These are phyloP conservation scores for Montipora sp. DNA, from an alignment of 64 coral and sea anemone species.

Conservation along the genomic window DNA sequence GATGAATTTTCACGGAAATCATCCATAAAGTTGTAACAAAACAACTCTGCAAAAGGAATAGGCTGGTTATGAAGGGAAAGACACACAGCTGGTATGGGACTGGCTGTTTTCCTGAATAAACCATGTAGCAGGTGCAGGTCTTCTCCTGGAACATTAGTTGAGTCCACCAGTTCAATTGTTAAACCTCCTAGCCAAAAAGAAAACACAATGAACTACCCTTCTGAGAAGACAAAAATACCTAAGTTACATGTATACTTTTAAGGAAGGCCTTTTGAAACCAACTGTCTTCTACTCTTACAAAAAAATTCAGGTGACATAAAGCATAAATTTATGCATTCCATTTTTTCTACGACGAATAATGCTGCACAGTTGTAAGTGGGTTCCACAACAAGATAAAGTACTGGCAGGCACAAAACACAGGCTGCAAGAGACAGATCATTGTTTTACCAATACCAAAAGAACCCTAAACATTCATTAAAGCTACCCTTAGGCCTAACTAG, in stretches of 20 bases:
- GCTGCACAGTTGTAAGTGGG: too few species aligned
- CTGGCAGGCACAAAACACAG: too few species aligned
- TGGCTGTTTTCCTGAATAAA: not conserved
- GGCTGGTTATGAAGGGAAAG: slow-evolving; percentile 19
- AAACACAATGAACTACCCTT: not conserved
- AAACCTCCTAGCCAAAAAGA: not conserved
- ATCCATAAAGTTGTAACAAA: not conserved
- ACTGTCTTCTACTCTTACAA: too few species aligned
- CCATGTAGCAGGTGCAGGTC: not conserved
- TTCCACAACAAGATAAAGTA: too few species aligned
- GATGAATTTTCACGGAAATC: not conserved
- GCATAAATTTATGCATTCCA: too few species aligned
- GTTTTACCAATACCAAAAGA: too few species aligned
- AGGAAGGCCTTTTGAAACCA: too few species aligned
- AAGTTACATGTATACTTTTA: not conserved
- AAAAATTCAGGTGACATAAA: too few species aligned
- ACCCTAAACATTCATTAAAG: too few species aligned
- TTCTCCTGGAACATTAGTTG: not conserved
- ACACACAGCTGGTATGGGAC: slow-evolving; percentile 8
- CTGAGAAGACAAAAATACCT: not conserved
- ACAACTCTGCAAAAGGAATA: not conserved
- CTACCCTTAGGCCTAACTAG: too few species aligned
- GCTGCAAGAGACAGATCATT: too few species aligned
- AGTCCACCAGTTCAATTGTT: not conserved
- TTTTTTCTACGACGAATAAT: too few species aligned